A percentile compares a stretch with the other conserved stretches of the same genome.
These are phyloP conservation scores for Hydra vulgaris DNA, from an alignment of 30 jellyfish, hydroid and myxozoan species.

Conservation along the genomic window DNA sequence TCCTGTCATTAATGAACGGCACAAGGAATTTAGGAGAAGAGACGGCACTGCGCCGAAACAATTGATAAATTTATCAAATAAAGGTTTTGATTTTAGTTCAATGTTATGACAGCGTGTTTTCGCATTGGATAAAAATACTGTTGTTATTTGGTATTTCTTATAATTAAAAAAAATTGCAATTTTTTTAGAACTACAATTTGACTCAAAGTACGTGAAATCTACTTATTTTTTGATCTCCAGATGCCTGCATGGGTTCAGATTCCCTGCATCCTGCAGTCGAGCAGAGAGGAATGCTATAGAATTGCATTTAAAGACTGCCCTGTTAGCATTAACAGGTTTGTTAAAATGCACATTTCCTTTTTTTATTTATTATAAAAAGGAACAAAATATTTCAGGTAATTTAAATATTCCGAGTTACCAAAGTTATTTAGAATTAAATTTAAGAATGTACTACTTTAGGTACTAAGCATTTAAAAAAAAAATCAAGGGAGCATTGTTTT, in stretches of 20 bases:
- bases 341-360: too few relatives aligned
- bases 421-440: too few relatives aligned
- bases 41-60: not conserved
- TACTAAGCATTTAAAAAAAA: too few relatives aligned
- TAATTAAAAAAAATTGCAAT: too few relatives aligned
- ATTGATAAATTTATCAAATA: not conserved
- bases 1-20: constrained; percentile 37
- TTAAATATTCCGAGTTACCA: too few relatives aligned
- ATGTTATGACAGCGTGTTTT: not conserved
- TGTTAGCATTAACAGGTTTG: constrained; percentile 23
- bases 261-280: constrained; percentile 41
- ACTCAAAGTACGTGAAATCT: constrained; percentile 19
- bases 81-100: not conserved
- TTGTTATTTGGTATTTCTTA: too few relatives aligned
- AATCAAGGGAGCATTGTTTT: too few relatives aligned
- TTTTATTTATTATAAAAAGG: too few relatives aligned
- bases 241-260: constrained; percentile 30
- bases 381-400: too few relatives aligned
- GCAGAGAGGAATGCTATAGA: constrained; percentile 33
- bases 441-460: too few relatives aligned
- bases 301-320: not conserved
- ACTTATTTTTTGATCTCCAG: constrained; percentile 27
- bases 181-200: constrained; percentile 15
- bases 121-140: not conserved
- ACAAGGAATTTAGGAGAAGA: constrained; percentile 35